Conservation (phyloP, 2,113 vertebrate species). For the Apeltes quadracus region DNA sequence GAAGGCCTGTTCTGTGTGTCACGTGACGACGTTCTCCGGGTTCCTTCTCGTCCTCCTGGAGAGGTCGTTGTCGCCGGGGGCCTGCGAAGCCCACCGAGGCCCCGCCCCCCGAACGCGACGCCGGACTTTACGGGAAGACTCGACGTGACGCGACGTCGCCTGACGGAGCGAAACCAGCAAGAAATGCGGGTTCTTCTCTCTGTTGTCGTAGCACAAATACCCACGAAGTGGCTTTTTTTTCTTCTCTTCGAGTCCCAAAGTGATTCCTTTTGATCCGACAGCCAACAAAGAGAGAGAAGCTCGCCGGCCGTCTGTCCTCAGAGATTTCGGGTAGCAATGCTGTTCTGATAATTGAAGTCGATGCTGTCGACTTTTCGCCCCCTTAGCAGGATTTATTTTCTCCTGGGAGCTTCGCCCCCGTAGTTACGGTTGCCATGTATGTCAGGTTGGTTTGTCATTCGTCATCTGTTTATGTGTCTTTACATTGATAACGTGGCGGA, state of each 20-base stretch:
- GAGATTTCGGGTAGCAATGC: background rate
- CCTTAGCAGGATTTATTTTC: background rate
- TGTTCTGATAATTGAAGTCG: background rate
- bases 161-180: slow-evolving; percentile 38
- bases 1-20: slow-evolving; percentile 22
- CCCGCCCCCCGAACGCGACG: slow-evolving; percentile 28
- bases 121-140: slow-evolving; percentile 32
- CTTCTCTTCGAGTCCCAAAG: background rate
- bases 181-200: slow-evolving; percentile 25
- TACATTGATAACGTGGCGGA: background rate
- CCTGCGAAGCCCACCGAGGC: slow-evolving; percentile 26
- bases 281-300: background rate
- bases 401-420: background rate
- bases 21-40: background rate
- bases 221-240: slow-evolving; percentile 10
- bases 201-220: slow-evolving; percentile 29
- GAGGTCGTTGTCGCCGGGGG: slow-evolving; percentile 17
- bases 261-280: slow-evolving; percentile 23
- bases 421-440: background rate
- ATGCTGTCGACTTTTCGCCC: background rate
- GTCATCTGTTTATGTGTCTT: background rate
- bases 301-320: background rate
- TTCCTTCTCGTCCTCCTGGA: slow-evolving; percentile 10
- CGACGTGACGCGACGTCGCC: slow-evolving; percentile 38
- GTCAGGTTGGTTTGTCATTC: too few relatives aligned